Conservation (phyloP, 2,888 invertebrate species). For the Tipula vernalis region DNA sequence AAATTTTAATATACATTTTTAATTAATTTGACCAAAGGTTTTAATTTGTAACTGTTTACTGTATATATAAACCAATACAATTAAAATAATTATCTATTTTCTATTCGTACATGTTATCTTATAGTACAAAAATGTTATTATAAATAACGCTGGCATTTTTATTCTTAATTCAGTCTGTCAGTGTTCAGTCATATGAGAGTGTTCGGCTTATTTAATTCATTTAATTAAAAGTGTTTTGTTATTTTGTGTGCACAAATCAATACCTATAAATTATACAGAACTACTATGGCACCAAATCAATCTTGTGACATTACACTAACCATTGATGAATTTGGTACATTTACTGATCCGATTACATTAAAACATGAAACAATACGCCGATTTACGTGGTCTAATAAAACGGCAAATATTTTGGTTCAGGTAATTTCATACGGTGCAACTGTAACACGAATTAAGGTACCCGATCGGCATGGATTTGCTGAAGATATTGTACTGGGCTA, state of each 20-base stretch:
- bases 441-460: slow-evolving; percentile 59
- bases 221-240: too few species aligned
- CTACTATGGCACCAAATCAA: neutral
- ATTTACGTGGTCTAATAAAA: slow-evolving; percentile 52
- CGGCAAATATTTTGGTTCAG: slow-evolving; percentile 49
- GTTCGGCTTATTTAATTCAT: neutral
- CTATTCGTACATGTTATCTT: neutral
- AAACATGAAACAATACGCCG: slow-evolving; percentile 39
- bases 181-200: neutral
- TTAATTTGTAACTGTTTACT: neutral
- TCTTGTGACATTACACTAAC: slow-evolving; percentile 20
- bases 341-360: slow-evolving; percentile 30
- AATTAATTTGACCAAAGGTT: neutral
- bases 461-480: slow-evolving; percentile 55
- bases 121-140: neutral
- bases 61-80: neutral
- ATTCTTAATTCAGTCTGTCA: neutral
- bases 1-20: neutral
- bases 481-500: slow-evolving; percentile 74
- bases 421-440: slow-evolving; percentile 60
- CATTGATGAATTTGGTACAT: slow-evolving; percentile 41
- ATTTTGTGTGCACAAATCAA: neutral
- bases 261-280: neutral
- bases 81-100: neutral
- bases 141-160: neutral